Percentiles rank a stretch among this genome's conserved stretches.
phyloP scores from a whole-genome alignment of 2,797 vertebrate species.

The Cuniculus paca region DNA sequence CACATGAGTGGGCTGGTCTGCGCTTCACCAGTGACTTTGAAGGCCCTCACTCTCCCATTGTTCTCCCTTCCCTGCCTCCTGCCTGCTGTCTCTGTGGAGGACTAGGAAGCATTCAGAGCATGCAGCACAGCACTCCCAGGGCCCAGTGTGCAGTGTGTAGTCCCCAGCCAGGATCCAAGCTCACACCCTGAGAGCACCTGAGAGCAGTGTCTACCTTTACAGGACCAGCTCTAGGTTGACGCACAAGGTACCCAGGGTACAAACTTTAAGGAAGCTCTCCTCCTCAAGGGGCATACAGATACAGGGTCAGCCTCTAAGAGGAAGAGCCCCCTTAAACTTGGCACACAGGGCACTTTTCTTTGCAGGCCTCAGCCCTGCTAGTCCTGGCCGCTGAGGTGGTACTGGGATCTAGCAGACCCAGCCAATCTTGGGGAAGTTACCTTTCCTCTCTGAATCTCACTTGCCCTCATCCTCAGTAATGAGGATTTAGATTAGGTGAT shows the following conservation, averaged over 20 bases:
- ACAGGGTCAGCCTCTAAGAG: background rate
- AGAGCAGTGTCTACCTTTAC: background rate
- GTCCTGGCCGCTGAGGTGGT: background rate
- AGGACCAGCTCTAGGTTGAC: background rate
- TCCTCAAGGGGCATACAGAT: fast-evolving
- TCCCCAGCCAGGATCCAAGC: background rate
- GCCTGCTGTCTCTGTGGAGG: background rate
- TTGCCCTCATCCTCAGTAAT: background rate
- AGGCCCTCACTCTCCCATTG: fast-evolving
- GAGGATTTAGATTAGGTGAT: background rate
- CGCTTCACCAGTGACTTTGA: fast-evolving
- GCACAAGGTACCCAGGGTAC: fast-evolving
- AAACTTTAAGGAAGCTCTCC: background rate
- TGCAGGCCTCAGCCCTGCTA: background rate
- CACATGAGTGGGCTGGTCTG: fast-evolving
- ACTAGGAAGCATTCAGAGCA: background rate
- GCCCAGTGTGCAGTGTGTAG: background rate
- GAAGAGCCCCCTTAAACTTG: background rate
- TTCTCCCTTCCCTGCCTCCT: background rate
- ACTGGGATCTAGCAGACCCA: background rate
- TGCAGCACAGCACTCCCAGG: background rate
- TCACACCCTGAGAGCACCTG: background rate
- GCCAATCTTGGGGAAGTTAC: background rate
- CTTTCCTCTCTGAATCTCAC: background rate
- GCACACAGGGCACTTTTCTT: fast-evolving